Conservation (phyloP, 2,888 invertebrate species). For the Polietes domitor region DNA sequence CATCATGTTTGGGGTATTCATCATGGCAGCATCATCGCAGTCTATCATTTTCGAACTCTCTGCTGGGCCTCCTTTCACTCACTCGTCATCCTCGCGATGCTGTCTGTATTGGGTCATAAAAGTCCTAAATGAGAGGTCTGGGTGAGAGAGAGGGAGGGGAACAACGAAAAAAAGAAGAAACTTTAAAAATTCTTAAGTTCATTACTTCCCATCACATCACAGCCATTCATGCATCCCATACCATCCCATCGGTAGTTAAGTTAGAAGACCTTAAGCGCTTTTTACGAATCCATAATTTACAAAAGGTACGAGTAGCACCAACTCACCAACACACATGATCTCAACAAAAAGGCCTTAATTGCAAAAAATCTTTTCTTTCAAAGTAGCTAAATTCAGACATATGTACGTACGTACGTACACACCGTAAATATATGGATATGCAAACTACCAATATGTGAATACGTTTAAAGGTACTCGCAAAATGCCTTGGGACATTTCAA, state of each 20-base stretch:
- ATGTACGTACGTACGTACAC: background rate
- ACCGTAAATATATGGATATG: constrained; percentile 10
- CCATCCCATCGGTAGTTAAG: constrained; percentile 18
- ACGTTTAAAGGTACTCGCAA: background rate
- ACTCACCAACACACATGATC: background rate
- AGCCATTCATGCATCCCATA: constrained; percentile 17
- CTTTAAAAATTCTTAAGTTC: background rate
- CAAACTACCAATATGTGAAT: background rate
- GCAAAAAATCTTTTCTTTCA: constrained; percentile 33
- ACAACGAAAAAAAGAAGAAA: background rate
- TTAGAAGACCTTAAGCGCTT: constrained; percentile 40
- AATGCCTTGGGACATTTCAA: constrained; percentile 12
- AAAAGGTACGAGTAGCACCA: constrained; percentile 2
- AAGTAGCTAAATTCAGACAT: background rate
- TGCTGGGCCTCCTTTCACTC: background rate
- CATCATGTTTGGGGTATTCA: background rate
- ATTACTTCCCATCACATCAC: constrained; percentile 22
- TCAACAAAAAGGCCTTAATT: constrained; percentile 37
- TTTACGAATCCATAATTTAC: constrained; percentile 47
- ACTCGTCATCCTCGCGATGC: background rate
- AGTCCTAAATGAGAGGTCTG: background rate
- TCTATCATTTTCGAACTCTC: background rate
- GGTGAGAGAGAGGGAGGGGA: background rate
- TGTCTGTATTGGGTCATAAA: constrained; percentile 12
- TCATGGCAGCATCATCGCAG: background rate